These are phyloP conservation scores for Pampusana beccarii DNA, from an alignment of 2,113 vertebrate genomes.

Conservation along the genomic window DNA sequence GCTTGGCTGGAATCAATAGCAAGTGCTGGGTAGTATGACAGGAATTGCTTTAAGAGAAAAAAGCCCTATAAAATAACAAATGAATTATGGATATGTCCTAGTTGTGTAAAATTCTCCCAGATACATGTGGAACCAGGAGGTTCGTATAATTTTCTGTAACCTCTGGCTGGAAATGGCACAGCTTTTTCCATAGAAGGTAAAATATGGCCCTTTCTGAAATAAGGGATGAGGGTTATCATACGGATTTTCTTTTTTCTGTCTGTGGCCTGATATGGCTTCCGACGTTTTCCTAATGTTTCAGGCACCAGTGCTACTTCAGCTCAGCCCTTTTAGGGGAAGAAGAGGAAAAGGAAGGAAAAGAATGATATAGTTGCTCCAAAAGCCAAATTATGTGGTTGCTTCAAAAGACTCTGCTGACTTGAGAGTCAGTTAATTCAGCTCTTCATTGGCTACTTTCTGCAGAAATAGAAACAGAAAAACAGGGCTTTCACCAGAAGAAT, in stretches of 20 bases:
- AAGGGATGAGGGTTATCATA: accelerated
- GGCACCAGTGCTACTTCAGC: background rate
- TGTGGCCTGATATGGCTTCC: background rate
- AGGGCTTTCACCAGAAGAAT: background rate
- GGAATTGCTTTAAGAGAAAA: background rate
- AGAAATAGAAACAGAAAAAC: background rate
- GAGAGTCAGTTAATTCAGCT: background rate
- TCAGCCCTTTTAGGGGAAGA: accelerated
- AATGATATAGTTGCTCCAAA: background rate
- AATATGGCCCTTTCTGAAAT: background rate
- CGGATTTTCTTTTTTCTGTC: background rate
- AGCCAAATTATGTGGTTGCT: background rate
- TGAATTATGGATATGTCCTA: background rate
- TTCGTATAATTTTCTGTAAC: background rate
- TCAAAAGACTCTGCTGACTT: background rate
- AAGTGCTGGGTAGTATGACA: background rate
- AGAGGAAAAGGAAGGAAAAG: background rate
- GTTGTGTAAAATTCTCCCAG: background rate
- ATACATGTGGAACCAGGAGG: background rate
- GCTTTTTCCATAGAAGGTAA: background rate
- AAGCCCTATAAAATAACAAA: background rate
- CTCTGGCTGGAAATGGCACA: background rate
- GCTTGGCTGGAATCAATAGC: background rate
- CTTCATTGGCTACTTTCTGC: background rate
- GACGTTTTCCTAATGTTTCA: background rate